Percentiles rank a stretch among this genome's conserved stretches.
Conservation (phyloP, 1,140 invertebrate genomes). For the Platorchestia sp. region DNA sequence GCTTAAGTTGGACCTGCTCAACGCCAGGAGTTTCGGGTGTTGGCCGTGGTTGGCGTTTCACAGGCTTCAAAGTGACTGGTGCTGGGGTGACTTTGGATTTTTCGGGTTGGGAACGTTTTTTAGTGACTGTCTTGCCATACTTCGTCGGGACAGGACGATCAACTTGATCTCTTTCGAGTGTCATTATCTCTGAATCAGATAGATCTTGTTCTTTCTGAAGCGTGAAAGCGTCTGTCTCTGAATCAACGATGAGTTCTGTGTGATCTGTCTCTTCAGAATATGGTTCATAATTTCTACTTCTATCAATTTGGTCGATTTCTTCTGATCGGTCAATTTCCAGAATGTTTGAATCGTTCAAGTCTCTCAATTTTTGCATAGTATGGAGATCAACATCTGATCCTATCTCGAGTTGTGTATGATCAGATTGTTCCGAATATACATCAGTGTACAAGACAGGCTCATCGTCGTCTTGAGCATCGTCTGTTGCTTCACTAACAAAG, state of each 20-base stretch:
- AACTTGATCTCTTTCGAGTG: not conserved
- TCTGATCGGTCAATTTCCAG: not conserved
- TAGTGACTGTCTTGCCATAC: not conserved
- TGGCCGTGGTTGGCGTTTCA: not conserved
- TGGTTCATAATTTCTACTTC: not conserved
- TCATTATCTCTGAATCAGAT: constrained; percentile 24
- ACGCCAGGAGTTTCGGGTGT: not conserved
- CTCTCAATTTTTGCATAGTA: not conserved
- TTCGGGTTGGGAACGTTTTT: constrained; percentile 31
- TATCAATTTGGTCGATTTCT: not conserved
- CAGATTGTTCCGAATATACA: constrained; percentile 15
- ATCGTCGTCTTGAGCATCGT: not conserved
- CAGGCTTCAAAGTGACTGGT: constrained; percentile 7
- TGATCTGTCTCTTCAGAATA: constrained; percentile 1
- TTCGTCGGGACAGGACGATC: not conserved
- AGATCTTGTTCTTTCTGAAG: constrained; percentile 6
- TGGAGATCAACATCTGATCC: constrained; percentile 21
- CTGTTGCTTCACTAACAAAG: not conserved
- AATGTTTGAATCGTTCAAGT: constrained; percentile 27
- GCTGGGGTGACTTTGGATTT: not conserved
- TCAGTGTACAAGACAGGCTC: constrained; percentile 24
- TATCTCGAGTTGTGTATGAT: constrained; percentile 29
- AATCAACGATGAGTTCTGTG: constrained; percentile 6
- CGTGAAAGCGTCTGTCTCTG: constrained; percentile 15
- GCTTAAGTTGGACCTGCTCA: constrained; percentile 44